Evolutionary conservation across 2,113 vertebrate species (phyloP), one percentile per base, ranked within the genome.

Genomic region (Cavia aperea): DNA sequence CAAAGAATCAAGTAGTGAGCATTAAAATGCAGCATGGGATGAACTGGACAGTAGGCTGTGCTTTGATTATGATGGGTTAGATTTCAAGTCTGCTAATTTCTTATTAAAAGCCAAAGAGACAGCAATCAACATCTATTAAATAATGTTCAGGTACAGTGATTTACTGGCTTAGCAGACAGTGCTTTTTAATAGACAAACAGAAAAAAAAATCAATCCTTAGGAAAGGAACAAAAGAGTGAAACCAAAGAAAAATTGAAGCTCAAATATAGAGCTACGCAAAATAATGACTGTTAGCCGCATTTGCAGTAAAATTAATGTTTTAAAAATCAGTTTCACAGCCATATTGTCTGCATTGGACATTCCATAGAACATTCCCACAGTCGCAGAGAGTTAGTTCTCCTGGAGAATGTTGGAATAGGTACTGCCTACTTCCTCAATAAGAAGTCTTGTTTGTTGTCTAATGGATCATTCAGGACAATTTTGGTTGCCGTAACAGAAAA

Each of bases 321-420:
- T 26, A 31, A 24, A 86, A 62, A n/a, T 54, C 5, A 49, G 5
- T 21, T 66, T 33, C 18, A 26, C 23, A 46, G 7, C 7, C 5
- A 2, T 3, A 18, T 6, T 36, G 19, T 51, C 66, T 24, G 18
- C 23, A 1, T 0, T 5, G 3, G 21, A 1, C 49, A 13, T 10
- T 79, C 24, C 24, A 19, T 0, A 43, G 62, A 58, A 4, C 26
- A 14, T 43, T 13, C 39, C 18, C 23, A n/a, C 21, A 16, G 1
- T 10, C 23, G 7, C 3, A 46, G 73, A 56, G 82, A 49, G n/a
- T 65, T 92, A 49, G n/a, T 65, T 92, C 29, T 36, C 3, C 33
- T 6, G 2, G 49, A 29, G 7, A 6, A 16, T 21, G 39, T 49
- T 83, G 54, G 58, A 66, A 72, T 1, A 58, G 15, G 43, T 1